phyloP scores from a whole-genome alignment of 2,113 vertebrate genomes.

The Neopipo cinnamomea region DNA sequence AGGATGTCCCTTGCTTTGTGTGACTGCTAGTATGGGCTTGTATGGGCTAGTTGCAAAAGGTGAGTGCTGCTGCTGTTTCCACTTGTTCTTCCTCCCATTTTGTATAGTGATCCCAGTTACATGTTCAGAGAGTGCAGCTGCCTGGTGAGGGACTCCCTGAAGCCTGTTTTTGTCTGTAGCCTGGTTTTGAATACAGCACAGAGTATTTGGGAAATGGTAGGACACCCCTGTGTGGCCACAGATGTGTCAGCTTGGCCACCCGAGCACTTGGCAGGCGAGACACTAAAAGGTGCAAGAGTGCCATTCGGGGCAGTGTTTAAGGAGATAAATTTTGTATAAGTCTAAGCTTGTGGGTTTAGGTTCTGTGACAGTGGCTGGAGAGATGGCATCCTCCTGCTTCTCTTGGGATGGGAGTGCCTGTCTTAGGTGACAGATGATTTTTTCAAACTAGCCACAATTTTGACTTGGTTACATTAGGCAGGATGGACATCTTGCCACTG shows the following conservation, averaged over 20 bases:
- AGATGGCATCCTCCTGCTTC: not conserved
- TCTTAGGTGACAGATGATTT: not conserved
- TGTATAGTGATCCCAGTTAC: not conserved
- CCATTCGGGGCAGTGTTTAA: not conserved
- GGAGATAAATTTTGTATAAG: not conserved
- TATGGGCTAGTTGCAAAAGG: not conserved
- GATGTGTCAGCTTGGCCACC: not conserved
- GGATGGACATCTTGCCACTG: not conserved
- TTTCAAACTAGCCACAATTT: not conserved
- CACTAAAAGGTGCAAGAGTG: not conserved
- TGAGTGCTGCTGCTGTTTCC: not conserved
- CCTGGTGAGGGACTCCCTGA: not conserved
- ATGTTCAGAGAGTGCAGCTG: not conserved
- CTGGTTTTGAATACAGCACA: not conserved
- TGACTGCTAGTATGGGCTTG: too few relatives aligned
- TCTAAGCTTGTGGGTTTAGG: not conserved
- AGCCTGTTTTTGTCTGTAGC: not conserved
- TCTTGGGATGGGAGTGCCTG: not conserved
- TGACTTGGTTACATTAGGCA: not conserved
- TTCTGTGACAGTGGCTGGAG: not conserved
- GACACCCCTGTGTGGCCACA: not conserved
- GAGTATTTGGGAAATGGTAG: not conserved
- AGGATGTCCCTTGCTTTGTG: not conserved
- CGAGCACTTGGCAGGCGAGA: not conserved
- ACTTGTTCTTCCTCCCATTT: not conserved